Percentiles rank a stretch among this genome's conserved stretches.
Evolutionary conservation across 1,140 invertebrate species (phyloP).

Genomic region (Drosophila sucinea): DNA sequence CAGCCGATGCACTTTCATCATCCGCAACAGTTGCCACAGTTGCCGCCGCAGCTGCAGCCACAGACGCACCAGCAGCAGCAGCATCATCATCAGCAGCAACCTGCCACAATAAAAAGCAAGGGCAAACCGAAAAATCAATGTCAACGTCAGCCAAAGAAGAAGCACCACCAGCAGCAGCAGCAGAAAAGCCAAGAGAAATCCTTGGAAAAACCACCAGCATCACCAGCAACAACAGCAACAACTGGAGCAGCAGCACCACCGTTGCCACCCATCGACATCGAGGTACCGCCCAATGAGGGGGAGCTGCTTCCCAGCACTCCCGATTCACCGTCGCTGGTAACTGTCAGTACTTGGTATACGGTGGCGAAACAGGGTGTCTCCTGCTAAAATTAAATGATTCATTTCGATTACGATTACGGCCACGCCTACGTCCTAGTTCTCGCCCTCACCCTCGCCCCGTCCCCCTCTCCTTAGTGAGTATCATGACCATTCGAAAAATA

Average conservation of each 20-base stretch:
- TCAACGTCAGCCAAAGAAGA: slow-evolving; percentile 15
- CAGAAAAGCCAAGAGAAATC: slow-evolving; percentile 23
- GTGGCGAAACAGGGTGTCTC: slow-evolving; percentile 83
- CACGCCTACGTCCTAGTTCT: neutral
- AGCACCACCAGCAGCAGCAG: slow-evolving; percentile 18
- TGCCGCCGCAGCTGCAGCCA: slow-evolving; percentile 14
- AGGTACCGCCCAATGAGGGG: slow-evolving; percentile 12
- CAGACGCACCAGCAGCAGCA: slow-evolving; percentile 15
- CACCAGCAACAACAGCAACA: slow-evolving; percentile 15
- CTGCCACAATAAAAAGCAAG: slow-evolving; percentile 15
- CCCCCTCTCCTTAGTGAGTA: slow-evolving; percentile 4
- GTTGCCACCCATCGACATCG: slow-evolving; percentile 24
- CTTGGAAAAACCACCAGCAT: slow-evolving; percentile 11
- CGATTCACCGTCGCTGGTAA: slow-evolving; percentile 80
- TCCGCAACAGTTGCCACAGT: slow-evolving; percentile 64
- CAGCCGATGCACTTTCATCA: slow-evolving; percentile 78
- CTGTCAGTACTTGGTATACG: slow-evolving; percentile 82
- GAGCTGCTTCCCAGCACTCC: slow-evolving; percentile 50
- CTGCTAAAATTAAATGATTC: slow-evolving; percentile 57
- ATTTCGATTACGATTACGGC: neutral
- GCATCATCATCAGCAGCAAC: slow-evolving; percentile 9
- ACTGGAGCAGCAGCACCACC: slow-evolving; percentile 3
- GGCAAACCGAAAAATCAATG: slow-evolving; percentile 10
- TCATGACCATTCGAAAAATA: neutral
- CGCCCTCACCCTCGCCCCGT: neutral